Evolutionary conservation across 2,797 vertebrate genomes (phyloP).

Genomic region (Neomorphus geoffroyi): DNA sequence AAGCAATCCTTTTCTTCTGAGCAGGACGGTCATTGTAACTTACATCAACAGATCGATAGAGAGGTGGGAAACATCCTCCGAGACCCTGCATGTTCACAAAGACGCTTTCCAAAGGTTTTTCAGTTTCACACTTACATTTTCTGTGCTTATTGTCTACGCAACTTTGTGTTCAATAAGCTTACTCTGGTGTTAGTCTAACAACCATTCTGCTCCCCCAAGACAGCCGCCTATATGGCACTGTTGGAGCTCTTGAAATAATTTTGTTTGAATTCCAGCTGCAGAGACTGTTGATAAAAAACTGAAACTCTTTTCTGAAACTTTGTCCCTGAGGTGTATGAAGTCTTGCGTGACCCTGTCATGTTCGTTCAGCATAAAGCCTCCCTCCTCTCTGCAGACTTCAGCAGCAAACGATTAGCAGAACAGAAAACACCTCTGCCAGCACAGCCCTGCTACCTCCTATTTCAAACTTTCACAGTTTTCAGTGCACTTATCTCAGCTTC

Average conservation of each 20-base stretch:
- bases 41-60: constrained; percentile 27
- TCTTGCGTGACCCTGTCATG: background rate
- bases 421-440: background rate
- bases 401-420: background rate
- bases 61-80: background rate
- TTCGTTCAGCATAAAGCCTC: background rate
- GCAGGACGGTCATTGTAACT: background rate
- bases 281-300: background rate
- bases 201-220: background rate
- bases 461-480: background rate
- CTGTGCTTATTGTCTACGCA: background rate
- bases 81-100: background rate
- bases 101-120: background rate
- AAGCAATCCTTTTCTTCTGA: constrained; percentile 17
- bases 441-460: background rate
- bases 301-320: constrained; percentile 18
- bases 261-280: background rate
- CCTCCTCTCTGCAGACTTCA: background rate
- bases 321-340: background rate
- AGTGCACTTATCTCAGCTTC: background rate
- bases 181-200: background rate
- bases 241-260: constrained; percentile 18
- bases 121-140: background rate
- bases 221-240: background rate
- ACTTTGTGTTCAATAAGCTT: constrained; percentile 29